Percentiles rank a stretch among this genome's conserved stretches.
Conservation (phyloP, 2,888 invertebrate genomes). For the Caenorhabditis parvicauda region DNA sequence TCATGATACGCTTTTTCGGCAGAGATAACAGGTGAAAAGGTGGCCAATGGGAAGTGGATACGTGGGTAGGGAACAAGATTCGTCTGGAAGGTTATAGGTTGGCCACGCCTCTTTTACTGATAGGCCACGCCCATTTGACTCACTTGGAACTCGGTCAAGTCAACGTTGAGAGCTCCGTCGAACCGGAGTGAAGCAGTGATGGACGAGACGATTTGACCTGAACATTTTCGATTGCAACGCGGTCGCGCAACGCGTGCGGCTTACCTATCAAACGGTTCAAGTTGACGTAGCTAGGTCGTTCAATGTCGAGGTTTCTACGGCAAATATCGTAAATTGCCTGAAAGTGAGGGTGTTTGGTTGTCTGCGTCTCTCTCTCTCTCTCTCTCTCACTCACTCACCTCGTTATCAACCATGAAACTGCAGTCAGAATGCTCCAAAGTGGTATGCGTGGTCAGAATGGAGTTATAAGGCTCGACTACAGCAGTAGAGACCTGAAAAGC, state of each 20-base stretch:
- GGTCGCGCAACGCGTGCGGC: constrained; percentile 23
- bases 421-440: constrained; percentile 90
- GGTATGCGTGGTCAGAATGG: constrained; percentile 90
- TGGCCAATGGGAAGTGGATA: constrained; percentile 82
- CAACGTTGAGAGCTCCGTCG: constrained; percentile 85
- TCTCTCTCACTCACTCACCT: constrained; percentile 68
- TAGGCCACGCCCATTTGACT: not conserved
- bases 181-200: constrained; percentile 90
- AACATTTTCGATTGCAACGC: not conserved
- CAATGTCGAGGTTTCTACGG: constrained; percentile 64
- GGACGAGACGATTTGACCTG: constrained; percentile 65
- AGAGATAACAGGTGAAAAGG: constrained; percentile 65
- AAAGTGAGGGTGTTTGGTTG: not conserved
- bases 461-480: constrained; percentile 94
- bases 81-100: constrained; percentile 58
- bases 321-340: constrained; percentile 83
- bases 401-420: constrained; percentile 77
- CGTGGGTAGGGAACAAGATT: constrained; percentile 78
- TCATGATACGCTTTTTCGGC: constrained; percentile 63
- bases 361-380: constrained; percentile 62
- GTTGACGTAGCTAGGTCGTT: constrained; percentile 79
- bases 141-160: constrained; percentile 75
- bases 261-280: constrained; percentile 91
- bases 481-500: constrained; percentile 86
- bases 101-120: not conserved